These are phyloP conservation scores for Apodemia zela DNA, from an alignment of 2,888 invertebrate species.

Conservation along the genomic window DNA sequence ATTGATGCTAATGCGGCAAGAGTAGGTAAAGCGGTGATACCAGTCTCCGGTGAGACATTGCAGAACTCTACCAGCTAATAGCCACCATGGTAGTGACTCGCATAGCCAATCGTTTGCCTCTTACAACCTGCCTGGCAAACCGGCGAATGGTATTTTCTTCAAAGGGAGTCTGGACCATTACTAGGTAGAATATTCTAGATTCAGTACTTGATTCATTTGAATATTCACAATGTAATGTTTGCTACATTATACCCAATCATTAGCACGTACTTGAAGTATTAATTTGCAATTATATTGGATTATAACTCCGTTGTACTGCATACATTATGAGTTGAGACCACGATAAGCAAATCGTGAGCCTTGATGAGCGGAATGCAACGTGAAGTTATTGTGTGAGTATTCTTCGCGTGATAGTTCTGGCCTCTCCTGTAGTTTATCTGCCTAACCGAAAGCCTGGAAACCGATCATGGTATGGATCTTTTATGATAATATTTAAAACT, in stretches of 20 bases:
- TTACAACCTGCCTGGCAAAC: too few relatives aligned
- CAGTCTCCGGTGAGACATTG: too few relatives aligned
- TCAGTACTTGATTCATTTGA: neutral
- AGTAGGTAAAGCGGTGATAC: too few relatives aligned
- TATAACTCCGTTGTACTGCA: neutral
- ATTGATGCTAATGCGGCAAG: too few relatives aligned
- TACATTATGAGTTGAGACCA: neutral
- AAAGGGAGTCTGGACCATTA: too few relatives aligned
- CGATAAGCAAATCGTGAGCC: neutral
- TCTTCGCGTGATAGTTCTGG: neutral
- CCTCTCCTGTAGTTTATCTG: neutral
- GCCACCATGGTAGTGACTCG: too few relatives aligned
- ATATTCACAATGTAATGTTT: neutral
- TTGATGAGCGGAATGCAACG: neutral
- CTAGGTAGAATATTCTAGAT: neutral
- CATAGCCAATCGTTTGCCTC: too few relatives aligned
- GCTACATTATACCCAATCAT: neutral
- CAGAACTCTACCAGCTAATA: too few relatives aligned
- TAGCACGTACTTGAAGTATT: slow-evolving; percentile 4
- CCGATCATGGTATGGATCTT: too few relatives aligned
- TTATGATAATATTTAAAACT: too few relatives aligned
- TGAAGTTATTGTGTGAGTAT: neutral
- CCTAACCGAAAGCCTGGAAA: too few relatives aligned
- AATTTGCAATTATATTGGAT: slow-evolving; percentile 1
- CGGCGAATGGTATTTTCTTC: too few relatives aligned